A percentile compares a stretch with the other conserved stretches of the same genome.
Conservation (phyloP, 2,888 invertebrate species). For the Balanococcus diminutus region DNA sequence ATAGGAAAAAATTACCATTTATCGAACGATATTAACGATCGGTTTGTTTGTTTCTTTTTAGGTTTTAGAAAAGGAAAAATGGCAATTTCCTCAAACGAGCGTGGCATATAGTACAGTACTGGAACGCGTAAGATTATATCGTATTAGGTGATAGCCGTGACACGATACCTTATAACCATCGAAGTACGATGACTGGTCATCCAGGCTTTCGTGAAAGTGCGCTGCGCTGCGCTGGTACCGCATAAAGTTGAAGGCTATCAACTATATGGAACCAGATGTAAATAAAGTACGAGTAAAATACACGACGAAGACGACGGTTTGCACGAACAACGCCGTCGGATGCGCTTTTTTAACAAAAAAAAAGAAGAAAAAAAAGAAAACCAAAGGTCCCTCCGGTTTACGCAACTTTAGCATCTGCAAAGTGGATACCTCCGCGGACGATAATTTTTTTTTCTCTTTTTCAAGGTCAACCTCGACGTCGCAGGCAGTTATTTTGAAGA, state of each 20-base stretch:
- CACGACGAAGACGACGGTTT: not conserved
- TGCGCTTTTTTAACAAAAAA: not conserved
- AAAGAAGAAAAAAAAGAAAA: not conserved
- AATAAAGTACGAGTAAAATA: not conserved
- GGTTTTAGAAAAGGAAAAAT: not conserved
- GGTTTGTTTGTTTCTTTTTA: not conserved
- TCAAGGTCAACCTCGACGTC: not conserved
- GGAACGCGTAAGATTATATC: slow-evolving; percentile 19
- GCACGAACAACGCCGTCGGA: no score
- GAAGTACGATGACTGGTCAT: slow-evolving; percentile 29
- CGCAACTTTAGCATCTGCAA: no score
- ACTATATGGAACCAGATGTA: slow-evolving; percentile 1
- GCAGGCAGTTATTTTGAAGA: not conserved
- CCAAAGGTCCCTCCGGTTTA: not conserved
- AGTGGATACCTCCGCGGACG: no score
- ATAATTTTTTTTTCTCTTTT: not conserved
- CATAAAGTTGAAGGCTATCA: slow-evolving; percentile 24
- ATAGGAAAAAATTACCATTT: not conserved
- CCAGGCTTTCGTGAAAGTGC: slow-evolving; percentile 25
- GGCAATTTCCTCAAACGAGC: slow-evolving; percentile 7
- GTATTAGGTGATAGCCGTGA: slow-evolving; percentile 24
- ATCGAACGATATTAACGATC: not conserved
- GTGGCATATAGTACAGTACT: not conserved
- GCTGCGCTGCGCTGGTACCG: not conserved
- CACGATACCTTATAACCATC: slow-evolving; percentile 16